Conservation (phyloP, 64 coral and sea anemone genomes). For the Trachythela sp. region DNA sequence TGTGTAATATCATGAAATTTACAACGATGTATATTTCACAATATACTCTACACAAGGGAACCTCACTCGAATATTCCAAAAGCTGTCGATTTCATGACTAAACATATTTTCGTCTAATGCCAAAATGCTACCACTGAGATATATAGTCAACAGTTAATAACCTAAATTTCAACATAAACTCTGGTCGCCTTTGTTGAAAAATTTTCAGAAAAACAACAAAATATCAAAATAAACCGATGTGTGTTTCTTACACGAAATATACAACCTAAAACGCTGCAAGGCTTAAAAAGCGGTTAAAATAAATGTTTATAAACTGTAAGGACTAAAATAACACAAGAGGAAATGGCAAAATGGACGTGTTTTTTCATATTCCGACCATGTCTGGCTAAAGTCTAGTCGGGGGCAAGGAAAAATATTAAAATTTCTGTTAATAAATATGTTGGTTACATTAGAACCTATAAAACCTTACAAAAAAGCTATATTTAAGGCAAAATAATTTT, state of each 20-base stretch:
- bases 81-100: neutral
- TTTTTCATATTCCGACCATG: neutral
- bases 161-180: too few relatives aligned
- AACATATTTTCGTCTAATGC: too few relatives aligned
- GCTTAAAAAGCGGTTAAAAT: neutral
- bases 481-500: neutral
- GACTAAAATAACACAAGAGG: neutral
- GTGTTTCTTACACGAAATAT: too few relatives aligned
- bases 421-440: neutral
- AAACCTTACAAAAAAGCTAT: neutral
- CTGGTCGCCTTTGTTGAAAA: too few relatives aligned
- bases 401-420: neutral
- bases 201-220: too few relatives aligned
- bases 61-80: neutral
- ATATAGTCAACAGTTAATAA: too few relatives aligned
- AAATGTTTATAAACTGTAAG: neutral
- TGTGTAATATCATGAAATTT: neutral
- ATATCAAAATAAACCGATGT: too few relatives aligned
- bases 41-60: neutral
- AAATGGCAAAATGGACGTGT: neutral
- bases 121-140: too few relatives aligned
- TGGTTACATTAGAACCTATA: too few relatives aligned
- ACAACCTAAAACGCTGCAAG: neutral
- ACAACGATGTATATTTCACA: neutral
- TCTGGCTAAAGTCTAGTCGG: neutral